phyloP scores from a whole-genome alignment of 1,140 invertebrate genomes.

The Drosophila virilis region DNA sequence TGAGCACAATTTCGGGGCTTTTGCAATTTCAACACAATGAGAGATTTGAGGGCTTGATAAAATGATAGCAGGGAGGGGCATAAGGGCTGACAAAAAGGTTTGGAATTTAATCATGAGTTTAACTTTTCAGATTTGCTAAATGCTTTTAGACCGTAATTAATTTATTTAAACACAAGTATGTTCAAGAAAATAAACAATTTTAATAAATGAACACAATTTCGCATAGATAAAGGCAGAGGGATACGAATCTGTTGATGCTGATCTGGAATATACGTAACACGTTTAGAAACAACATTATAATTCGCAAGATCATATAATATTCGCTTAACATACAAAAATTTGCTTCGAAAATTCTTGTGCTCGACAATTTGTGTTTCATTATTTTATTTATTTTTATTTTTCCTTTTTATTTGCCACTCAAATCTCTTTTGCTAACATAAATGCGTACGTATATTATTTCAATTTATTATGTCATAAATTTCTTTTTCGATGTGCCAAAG shows the following conservation, averaged over 20 bases:
- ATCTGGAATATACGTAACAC: too few species aligned
- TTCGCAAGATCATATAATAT: too few species aligned
- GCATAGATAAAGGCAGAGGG: too few species aligned
- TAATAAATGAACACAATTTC: neutral
- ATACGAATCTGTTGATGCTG: too few species aligned
- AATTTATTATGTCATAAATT: conserved; percentile 21
- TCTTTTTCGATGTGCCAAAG: neutral
- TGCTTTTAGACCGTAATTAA: conserved; percentile 23
- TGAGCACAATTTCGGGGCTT: conserved; percentile 18
- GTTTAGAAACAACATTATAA: too few species aligned
- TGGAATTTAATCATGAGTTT: conserved; percentile 14
- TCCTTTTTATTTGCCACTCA: too few species aligned
- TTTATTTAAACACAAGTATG: neutral
- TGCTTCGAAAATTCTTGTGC: neutral
- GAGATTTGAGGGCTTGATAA: conserved; percentile 9
- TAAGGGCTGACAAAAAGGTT: conserved; percentile 13
- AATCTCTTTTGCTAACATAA: neutral
- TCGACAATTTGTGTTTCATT: neutral
- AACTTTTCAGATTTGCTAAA: conserved; percentile 8
- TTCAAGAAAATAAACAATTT: neutral
- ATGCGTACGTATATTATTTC: conserved; percentile 2
- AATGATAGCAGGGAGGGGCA: neutral
- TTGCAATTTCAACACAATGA: conserved; percentile 41
- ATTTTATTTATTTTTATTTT: neutral
- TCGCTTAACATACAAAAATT: too few species aligned